These are phyloP conservation scores for Drusus annulatus DNA, from an alignment of 1,140 invertebrate genomes.

Conservation along the genomic window DNA sequence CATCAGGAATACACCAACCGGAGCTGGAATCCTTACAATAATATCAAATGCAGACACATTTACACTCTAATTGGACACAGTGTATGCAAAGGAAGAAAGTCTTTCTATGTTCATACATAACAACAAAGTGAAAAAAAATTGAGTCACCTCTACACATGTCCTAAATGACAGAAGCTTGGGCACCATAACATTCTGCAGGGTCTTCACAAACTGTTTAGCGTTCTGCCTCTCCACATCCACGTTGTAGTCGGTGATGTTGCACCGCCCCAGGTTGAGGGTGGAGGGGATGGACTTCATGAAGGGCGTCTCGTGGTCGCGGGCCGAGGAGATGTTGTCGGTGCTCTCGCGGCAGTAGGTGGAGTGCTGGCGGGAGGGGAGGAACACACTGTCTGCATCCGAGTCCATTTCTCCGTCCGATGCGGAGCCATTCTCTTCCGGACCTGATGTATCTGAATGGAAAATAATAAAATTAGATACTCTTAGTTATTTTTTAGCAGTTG, in stretches of 20 bases:
- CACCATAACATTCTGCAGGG: slow-evolving; percentile 78
- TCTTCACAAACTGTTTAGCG: slow-evolving; percentile 83
- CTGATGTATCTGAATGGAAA: slow-evolving; percentile 66
- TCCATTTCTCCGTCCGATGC: slow-evolving; percentile 69
- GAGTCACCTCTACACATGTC: slow-evolving; percentile 79
- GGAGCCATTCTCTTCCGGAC: slow-evolving; percentile 69
- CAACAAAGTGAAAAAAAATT: not conserved
- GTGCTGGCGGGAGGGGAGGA: slow-evolving; percentile 65
- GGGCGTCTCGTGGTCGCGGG: slow-evolving; percentile 54
- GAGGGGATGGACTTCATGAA: slow-evolving; percentile 65
- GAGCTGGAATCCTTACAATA: too few species aligned
- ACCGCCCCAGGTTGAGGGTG: slow-evolving; percentile 69
- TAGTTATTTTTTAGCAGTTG: too few species aligned
- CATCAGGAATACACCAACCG: too few species aligned
- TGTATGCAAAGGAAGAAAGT: too few species aligned
- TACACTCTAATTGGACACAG: too few species aligned
- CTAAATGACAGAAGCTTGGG: slow-evolving; percentile 80
- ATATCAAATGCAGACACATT: too few species aligned
- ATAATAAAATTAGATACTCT: not conserved
- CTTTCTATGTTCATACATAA: too few species aligned
- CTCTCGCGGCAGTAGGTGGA: slow-evolving; percentile 45
- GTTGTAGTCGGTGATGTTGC: slow-evolving; percentile 76
- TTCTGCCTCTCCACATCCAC: slow-evolving; percentile 85
- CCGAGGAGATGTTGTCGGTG: slow-evolving; percentile 39
- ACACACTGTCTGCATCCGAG: slow-evolving; percentile 70